Evolutionary conservation across 2,113 vertebrate species (phyloP).

Genomic region (Microtus oregoni): DNA sequence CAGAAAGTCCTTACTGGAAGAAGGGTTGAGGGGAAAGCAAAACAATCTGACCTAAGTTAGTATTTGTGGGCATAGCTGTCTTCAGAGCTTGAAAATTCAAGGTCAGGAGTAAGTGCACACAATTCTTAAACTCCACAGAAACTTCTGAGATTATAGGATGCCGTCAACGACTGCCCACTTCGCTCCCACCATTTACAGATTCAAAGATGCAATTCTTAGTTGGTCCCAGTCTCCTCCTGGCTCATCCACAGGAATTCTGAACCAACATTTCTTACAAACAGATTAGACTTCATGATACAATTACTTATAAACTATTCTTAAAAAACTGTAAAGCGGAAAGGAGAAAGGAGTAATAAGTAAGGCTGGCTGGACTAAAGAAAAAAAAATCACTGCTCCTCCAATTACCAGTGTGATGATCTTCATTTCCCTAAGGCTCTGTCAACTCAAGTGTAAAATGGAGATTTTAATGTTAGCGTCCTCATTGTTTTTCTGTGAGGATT

Average conservation of each 20-base stretch:
- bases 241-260: constrained; percentile 8
- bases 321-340: not conserved
- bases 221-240: not conserved
- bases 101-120: not conserved
- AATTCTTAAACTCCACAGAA: not conserved
- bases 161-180: not conserved
- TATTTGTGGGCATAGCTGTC: not conserved
- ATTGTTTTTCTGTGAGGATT: not conserved
- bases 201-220: constrained; percentile 1
- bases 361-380: not conserved
- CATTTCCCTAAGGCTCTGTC: not conserved
- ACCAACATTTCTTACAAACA: constrained; percentile 40
- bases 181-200: not conserved
- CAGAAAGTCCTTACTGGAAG: not conserved
- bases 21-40: no score
- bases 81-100: not conserved
- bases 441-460: constrained; percentile 20
- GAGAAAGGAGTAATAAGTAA: not conserved
- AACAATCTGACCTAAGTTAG: not conserved
- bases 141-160: not conserved
- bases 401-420: not conserved
- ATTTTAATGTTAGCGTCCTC: not conserved
- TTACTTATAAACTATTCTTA: not conserved
- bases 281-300: not conserved
- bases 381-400: not conserved